Evolutionary conservation across 2,888 invertebrate species (phyloP), one percentile per base, ranked within the genome.

Genomic region (Creontiades dilutus): DNA sequence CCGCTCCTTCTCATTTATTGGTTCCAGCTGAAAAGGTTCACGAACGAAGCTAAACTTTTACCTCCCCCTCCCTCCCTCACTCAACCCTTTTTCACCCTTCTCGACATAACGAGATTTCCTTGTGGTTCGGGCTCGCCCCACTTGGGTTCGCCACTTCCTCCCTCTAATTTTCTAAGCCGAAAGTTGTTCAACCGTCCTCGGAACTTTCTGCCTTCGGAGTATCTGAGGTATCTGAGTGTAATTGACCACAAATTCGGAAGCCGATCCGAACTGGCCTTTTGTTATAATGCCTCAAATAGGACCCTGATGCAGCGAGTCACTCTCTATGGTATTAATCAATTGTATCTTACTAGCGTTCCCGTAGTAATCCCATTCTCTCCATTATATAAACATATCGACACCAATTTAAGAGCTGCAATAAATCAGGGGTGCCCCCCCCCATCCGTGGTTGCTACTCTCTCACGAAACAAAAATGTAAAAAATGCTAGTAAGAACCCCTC

Each of bases 81-180:
- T n/a, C n/a, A 37, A 2, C 37, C 37, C 7, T 37, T 37, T 37
- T 37, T 16, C n/a, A n/a, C 68, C 68, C 12, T 68, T 68, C 68
- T 68, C 68, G 68, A 68, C 19, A 68, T 68, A 68, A 68, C 68
- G 68, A 68, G 68, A 68, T 68, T 68, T 68, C 68, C 68, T 68
- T 23, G 68, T 68, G 68, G 68, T 68, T 68, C 4, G 19, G 68
- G 23, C 68, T 68, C 68, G 0, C 23, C 68, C 27, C 68, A 23
- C 27, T 23, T 23, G 23, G 19, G 27, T 27, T 7, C 68, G 23
- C 61, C 68, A 68, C 68, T 68, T 12, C 52, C 13, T 5, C 68
- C 23, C 68, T 68, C 68, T 68, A 68, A 68, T 68, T 68, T 68
- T 68, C 68, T 23, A 68, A 68, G 68, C 68, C 27, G 68, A 68